These are phyloP conservation scores for Caenorhabditis sp. DNA, from an alignment of 2,888 invertebrate genomes.

Conservation along the genomic window DNA sequence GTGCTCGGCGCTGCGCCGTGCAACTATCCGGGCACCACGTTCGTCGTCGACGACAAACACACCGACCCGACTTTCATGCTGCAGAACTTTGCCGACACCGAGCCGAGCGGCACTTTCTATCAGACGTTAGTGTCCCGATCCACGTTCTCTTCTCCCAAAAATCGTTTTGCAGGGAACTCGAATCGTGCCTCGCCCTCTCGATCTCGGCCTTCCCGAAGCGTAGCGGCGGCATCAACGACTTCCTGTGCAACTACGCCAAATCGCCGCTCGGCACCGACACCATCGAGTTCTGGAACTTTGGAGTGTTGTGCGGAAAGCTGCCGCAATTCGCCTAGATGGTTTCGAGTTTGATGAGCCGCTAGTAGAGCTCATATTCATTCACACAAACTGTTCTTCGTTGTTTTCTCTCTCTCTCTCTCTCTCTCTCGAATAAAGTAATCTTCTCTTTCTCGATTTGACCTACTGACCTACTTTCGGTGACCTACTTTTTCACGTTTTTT, in stretches of 20 bases:
- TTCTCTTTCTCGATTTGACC: no score
- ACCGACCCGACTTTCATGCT: slow-evolving; percentile 30
- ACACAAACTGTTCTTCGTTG: background rate
- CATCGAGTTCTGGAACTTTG: slow-evolving; percentile 22
- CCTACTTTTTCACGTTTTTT: no score
- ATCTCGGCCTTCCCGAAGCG: slow-evolving; percentile 9
- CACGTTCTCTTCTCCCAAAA: background rate
- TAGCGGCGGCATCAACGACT: slow-evolving; percentile 9
- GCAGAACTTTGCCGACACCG: slow-evolving; percentile 14
- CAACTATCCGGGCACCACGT: background rate
- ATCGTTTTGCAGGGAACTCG: slow-evolving; percentile 10
- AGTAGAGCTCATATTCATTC: background rate
- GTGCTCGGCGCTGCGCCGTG: slow-evolving; percentile 16
- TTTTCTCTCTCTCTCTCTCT: slow-evolving; percentile 9
- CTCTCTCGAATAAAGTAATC: no score
- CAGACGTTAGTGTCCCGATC: background rate
- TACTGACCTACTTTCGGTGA: no score
- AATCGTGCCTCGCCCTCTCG: slow-evolving; percentile 10
- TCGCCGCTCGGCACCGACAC: background rate
- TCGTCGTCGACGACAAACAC: slow-evolving; percentile 16
- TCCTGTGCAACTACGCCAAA: slow-evolving; percentile 15
- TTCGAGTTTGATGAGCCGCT: background rate
- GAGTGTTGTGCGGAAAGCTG: slow-evolving; percentile 16
- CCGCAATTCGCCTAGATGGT: slow-evolving; percentile 1
- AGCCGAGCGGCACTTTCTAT: slow-evolving; percentile 13